Evolutionary conservation across 1,140 invertebrate genomes (phyloP), one percentile per base, ranked within the genome.

Genomic region (Aphelenchoides besseyi): DNA sequence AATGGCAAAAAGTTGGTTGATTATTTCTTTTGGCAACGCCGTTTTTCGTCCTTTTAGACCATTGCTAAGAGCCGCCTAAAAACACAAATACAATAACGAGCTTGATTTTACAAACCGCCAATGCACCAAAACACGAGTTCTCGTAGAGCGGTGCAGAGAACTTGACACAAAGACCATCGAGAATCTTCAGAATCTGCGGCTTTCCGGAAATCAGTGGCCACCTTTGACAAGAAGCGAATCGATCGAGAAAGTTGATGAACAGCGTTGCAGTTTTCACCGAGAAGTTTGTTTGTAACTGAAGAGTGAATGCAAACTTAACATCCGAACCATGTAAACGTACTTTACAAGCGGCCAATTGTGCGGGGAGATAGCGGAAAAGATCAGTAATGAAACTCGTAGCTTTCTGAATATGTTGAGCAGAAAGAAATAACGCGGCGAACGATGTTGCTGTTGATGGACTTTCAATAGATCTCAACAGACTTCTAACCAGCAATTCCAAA

Each of bases 401-500:
- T 18, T n/a, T 36, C 12, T 76, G 59, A 53, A 76, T 57, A 61
- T 67, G 66, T 5, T 76, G 48, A 18, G 29, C 64, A n/a, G 75
- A 79, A 68, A 76, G 75, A 48, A 81, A 79, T 9, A 76, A 33
- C 9, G 75, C 61, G 26, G 75, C 75, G 41, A 76, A 76, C 29
- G 75, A 76, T 33, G 29, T 18, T 18, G n/a, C 12, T 18, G 36
- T 79, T 0, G 62, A 63, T 35, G 30, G 33, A 36, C 48, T 77
- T 16, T 55, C 29, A 32, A 76, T 76, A 18, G 75, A 76, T 8
- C 36, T 26, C 1, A 71, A n/a, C 23, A 69, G 61, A 2, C 1
- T 26, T 71, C 32, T 29, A 26, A 68, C 12, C 23, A 70, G 29
- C 18, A 16, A 0, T 16, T 29, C 26, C 5, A 68, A 0, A 16